These are phyloP conservation scores for Molorchus minor DNA, from an alignment of 2,888 invertebrate genomes.

Conservation along the genomic window DNA sequence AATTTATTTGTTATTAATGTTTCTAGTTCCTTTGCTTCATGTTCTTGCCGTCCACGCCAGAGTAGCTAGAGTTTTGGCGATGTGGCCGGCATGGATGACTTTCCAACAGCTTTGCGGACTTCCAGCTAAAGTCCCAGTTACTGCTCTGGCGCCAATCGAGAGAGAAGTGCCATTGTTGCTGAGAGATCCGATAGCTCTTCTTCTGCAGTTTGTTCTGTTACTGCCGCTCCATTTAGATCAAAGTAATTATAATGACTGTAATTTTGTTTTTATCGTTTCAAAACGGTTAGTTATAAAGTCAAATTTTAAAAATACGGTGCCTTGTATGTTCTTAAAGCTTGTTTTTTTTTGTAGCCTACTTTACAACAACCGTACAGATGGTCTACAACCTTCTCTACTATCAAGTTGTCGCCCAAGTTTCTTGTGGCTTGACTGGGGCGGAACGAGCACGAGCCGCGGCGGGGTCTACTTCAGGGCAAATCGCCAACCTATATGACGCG, in stretches of 20 bases:
- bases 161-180: constrained; percentile 84
- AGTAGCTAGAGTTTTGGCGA: constrained; percentile 71
- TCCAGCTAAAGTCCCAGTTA: constrained; percentile 52
- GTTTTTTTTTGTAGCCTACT: constrained; percentile 75
- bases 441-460: constrained; percentile 67
- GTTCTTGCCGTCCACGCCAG: constrained; percentile 88
- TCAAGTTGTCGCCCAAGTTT: constrained; percentile 85
- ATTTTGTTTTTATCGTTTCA: too few species aligned
- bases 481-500: constrained; percentile 60
- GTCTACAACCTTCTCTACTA: constrained; percentile 90
- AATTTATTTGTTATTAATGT: background rate
- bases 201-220: constrained; percentile 86
- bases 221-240: constrained; percentile 87
- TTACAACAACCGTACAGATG: constrained; percentile 85
- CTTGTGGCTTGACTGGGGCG: constrained; percentile 72
- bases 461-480: constrained; percentile 45
- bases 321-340: constrained; percentile 3
- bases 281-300: too few species aligned
- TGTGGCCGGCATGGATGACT: constrained; percentile 67
- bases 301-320: background rate
- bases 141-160: constrained; percentile 61
- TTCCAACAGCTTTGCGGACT: constrained; percentile 66
- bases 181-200: constrained; percentile 84
- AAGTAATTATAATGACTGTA: too few species aligned
- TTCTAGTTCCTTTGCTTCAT: constrained; percentile 89